Percentiles rank a stretch among this genome's conserved stretches.
These are phyloP conservation scores for Albula glossodonta DNA, from an alignment of 2,113 vertebrate genomes.

Conservation along the genomic window DNA sequence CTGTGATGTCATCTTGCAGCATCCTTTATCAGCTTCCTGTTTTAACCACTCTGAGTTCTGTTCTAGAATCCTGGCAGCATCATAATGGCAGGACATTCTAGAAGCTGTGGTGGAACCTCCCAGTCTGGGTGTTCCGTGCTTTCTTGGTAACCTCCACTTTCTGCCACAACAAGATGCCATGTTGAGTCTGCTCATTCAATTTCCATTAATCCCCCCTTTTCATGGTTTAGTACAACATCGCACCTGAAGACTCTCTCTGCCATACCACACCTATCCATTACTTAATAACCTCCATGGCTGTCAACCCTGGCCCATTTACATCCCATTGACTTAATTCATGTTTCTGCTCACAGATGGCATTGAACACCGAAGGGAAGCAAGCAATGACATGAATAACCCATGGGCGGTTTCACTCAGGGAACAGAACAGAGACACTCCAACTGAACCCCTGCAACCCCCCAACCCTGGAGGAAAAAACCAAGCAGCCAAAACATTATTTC, in stretches of 20 bases:
- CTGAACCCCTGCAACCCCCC: constrained; percentile 35
- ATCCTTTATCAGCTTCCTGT: too few relatives aligned
- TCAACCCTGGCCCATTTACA: constrained; percentile 43
- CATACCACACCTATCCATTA: constrained; percentile 35
- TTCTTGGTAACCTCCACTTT: neutral
- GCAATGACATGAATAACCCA: constrained; percentile 68
- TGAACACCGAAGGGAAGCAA: constrained; percentile 48
- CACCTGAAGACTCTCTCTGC: neutral
- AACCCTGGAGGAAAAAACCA: constrained; percentile 42
- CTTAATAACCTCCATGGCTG: constrained; percentile 35
- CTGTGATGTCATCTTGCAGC: neutral
- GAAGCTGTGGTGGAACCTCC: neutral
- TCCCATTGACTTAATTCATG: constrained; percentile 53
- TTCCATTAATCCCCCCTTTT: neutral
- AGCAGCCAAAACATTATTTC: constrained; percentile 30
- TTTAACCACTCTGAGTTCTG: too few relatives aligned
- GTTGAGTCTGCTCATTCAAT: neutral
- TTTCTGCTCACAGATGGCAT: constrained; percentile 47
- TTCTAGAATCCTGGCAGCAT: neutral
- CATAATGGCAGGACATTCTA: neutral
- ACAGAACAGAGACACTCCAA: constrained; percentile 48
- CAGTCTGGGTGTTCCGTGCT: neutral
- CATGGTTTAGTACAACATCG: neutral
- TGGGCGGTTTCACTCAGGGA: constrained; percentile 53
- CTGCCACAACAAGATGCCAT: neutral